Evolutionary conservation across 1,140 invertebrate species (phyloP).

Genomic region (Drosophila mauritiana): DNA sequence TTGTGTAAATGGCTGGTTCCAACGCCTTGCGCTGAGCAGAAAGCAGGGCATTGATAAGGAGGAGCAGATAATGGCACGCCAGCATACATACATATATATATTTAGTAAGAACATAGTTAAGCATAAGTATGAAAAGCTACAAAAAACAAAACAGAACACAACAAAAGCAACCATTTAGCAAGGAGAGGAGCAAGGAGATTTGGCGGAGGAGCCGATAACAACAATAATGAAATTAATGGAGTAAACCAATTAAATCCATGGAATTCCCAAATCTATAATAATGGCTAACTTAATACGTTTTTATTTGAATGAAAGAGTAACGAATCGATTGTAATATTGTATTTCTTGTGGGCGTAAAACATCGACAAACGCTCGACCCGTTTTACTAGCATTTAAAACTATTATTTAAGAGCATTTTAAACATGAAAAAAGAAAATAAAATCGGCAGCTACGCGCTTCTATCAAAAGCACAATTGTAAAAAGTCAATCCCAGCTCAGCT

Average conservation of each 20-base stretch:
- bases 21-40: conserved; percentile 44
- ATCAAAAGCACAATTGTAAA: conserved; percentile 55
- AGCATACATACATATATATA: conserved; percentile 65
- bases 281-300: conserved; percentile 65
- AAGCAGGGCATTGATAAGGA: conserved; percentile 16
- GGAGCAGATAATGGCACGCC: conserved; percentile 35
- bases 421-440: conserved; percentile 53
- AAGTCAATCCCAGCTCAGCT: conserved; percentile 47
- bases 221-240: conserved; percentile 51
- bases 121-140: conserved; percentile 70
- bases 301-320: conserved; percentile 58
- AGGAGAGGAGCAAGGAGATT: conserved; percentile 26
- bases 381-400: conserved; percentile 65
- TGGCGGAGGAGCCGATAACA: conserved; percentile 29
- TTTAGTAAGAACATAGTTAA: conserved; percentile 75
- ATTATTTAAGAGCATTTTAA: conserved; percentile 66
- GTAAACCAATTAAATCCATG: conserved; percentile 61
- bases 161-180: conserved; percentile 33
- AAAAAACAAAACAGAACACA: conserved; percentile 17
- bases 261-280: conserved; percentile 65
- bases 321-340: conserved; percentile 53
- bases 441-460: conserved; percentile 39
- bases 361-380: conserved; percentile 54
- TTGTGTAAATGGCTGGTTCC: conserved; percentile 54
- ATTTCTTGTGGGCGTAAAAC: conserved; percentile 66